Conservation (phyloP, 2,113 vertebrate genomes). For the Ctenomys sociabilis region DNA sequence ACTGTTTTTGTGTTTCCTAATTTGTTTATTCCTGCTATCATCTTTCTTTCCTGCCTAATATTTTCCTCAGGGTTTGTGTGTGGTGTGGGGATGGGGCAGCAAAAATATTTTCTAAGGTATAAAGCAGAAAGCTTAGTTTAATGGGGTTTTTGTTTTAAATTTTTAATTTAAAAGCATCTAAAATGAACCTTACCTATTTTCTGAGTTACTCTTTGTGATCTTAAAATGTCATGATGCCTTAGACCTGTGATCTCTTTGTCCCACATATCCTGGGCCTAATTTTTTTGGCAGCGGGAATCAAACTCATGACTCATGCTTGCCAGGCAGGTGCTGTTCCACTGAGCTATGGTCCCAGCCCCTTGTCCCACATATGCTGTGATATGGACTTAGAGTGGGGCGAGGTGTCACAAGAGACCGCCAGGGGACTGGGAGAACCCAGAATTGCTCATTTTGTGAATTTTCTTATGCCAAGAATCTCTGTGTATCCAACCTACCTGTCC, state of each 20-base stretch:
- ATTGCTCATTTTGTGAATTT: background rate
- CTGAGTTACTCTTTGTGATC: background rate
- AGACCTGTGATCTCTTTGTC: background rate
- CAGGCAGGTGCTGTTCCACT: too few relatives aligned
- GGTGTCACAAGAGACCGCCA: too few relatives aligned
- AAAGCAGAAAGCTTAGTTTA: background rate
- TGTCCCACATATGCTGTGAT: background rate
- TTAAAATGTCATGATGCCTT: background rate
- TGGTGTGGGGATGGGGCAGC: background rate
- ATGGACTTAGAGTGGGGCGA: too few relatives aligned
- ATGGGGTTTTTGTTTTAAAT: background rate
- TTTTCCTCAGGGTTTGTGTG: slow-evolving; percentile 25
- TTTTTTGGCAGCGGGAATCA: too few relatives aligned
- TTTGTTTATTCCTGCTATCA: slow-evolving; percentile 69
- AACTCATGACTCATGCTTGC: too few relatives aligned
- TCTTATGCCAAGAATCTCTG: background rate
- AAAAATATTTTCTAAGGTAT: background rate
- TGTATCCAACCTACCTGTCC: background rate
- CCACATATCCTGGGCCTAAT: too few relatives aligned
- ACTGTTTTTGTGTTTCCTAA: slow-evolving; percentile 46
- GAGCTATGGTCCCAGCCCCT: too few relatives aligned
- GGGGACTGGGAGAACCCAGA: background rate
- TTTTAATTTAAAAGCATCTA: slow-evolving; percentile 34
- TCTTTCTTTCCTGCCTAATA: slow-evolving; percentile 44
- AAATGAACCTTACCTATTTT: background rate